These are phyloP conservation scores for Eilema depressum DNA, from an alignment of 2,888 invertebrate genomes.

Conservation along the genomic window DNA sequence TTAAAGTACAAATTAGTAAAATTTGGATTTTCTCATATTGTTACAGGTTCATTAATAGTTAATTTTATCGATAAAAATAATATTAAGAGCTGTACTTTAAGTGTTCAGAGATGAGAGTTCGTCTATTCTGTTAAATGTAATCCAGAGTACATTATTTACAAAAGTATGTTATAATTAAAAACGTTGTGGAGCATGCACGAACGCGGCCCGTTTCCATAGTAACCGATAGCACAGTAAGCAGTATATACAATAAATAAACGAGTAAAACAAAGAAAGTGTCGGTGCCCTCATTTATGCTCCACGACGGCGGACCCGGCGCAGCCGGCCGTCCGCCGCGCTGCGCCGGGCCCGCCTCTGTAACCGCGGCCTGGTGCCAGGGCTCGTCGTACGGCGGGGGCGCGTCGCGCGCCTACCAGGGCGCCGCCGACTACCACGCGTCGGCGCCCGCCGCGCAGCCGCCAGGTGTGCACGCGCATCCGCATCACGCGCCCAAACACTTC, in stretches of 20 bases:
- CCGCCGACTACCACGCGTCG: slow-evolving; percentile 79
- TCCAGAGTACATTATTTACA: slow-evolving; percentile 67
- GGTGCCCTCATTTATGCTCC: slow-evolving; percentile 54
- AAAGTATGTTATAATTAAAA: slow-evolving; percentile 61
- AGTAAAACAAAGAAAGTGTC: background rate
- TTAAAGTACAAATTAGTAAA: slow-evolving; percentile 87
- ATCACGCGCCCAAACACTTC: slow-evolving; percentile 87
- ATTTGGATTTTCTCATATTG: slow-evolving; percentile 86
- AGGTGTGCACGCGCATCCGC: slow-evolving; percentile 85
- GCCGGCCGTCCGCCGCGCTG: slow-evolving; percentile 46
- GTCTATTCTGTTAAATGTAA: slow-evolving; percentile 80
- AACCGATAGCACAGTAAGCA: too few relatives aligned
- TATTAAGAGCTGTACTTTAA: slow-evolving; percentile 87
- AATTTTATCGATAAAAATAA: slow-evolving; percentile 82
- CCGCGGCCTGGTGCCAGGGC: slow-evolving; percentile 66
- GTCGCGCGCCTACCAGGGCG: slow-evolving; percentile 76
- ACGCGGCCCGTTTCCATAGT: slow-evolving; percentile 33
- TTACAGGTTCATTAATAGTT: slow-evolving; percentile 87
- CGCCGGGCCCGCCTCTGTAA: slow-evolving; percentile 28
- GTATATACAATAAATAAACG: too few relatives aligned
- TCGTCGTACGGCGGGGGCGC: slow-evolving; percentile 85
- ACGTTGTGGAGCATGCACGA: slow-evolving; percentile 51
- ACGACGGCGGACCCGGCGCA: slow-evolving; percentile 57
- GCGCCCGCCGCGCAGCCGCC: slow-evolving; percentile 78
- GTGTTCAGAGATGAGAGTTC: slow-evolving; percentile 84